These are phyloP conservation scores for Anguilla japonica DNA, from an alignment of 2,113 vertebrate genomes.

Conservation along the genomic window DNA sequence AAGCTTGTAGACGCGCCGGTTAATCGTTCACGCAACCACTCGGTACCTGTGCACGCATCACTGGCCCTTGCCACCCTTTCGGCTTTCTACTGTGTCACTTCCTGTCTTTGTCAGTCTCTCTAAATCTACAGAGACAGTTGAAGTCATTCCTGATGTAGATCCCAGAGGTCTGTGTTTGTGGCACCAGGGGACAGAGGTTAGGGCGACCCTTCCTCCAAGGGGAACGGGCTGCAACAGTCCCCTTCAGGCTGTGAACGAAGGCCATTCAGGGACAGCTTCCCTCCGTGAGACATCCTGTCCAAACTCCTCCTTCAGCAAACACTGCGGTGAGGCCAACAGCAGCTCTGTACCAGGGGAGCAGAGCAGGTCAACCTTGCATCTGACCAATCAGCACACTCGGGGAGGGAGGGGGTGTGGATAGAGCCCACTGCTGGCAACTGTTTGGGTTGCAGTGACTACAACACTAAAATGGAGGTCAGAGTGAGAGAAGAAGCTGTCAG, in stretches of 20 bases:
- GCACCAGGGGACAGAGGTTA: not conserved
- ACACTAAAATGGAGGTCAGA: not conserved
- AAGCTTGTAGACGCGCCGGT: not conserved
- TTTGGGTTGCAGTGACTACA: not conserved
- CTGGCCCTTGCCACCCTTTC: not conserved
- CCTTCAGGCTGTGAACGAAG: not conserved
- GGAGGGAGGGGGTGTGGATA: too few relatives aligned
- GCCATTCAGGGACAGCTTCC: not conserved
- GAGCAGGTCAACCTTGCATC: not conserved
- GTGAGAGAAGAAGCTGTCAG: slow-evolving; percentile 23
- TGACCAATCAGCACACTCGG: not conserved
- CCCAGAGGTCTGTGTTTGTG: not conserved
- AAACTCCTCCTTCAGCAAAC: not conserved
- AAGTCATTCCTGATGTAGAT: not conserved
- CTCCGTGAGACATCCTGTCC: not conserved
- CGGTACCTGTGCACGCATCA: not conserved
- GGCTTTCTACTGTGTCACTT: not conserved
- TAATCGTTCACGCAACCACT: not conserved
- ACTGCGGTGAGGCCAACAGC: not conserved
- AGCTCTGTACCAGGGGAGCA: too few relatives aligned
- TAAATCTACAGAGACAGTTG: not conserved
- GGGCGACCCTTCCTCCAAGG: not conserved
- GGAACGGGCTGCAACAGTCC: not conserved
- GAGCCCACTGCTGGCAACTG: too few relatives aligned
- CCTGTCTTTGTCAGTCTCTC: not conserved